These are phyloP conservation scores for Notothenia rossii DNA, from an alignment of 2,113 vertebrate species.

Conservation along the genomic window DNA sequence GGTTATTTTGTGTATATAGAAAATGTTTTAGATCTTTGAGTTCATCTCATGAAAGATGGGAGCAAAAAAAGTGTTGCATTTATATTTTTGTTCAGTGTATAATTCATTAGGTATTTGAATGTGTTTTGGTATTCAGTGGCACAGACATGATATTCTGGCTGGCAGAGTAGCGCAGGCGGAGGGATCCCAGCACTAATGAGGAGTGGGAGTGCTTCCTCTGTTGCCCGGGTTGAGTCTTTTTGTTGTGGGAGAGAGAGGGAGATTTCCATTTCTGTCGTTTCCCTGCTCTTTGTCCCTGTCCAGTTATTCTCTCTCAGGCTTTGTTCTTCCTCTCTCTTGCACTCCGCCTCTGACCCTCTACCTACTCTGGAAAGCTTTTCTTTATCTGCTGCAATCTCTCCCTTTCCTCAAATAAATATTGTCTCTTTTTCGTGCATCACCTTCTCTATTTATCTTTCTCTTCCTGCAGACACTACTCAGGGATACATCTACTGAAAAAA, in stretches of 20 bases:
- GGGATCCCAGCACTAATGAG: slow-evolving; percentile 54
- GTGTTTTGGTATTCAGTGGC: background rate
- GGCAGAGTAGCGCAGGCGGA: slow-evolving; percentile 15
- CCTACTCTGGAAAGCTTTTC: slow-evolving; percentile 12
- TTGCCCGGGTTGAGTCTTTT: slow-evolving; percentile 54
- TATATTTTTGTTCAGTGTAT: too few species aligned
- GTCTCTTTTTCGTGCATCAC: background rate
- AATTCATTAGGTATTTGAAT: slow-evolving; percentile 18
- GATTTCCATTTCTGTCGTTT: slow-evolving; percentile 65
- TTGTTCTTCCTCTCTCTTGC: slow-evolving; percentile 32
- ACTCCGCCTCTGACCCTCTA: slow-evolving; percentile 39
- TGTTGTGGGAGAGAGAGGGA: slow-evolving; percentile 41
- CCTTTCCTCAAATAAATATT: background rate
- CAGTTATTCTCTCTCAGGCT: slow-evolving; percentile 41
- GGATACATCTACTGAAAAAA: background rate
- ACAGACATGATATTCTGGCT: background rate
- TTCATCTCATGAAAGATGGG: too few species aligned
- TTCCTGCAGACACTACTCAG: background rate
- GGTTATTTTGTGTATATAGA: too few species aligned
- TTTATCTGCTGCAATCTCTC: slow-evolving; percentile 7
- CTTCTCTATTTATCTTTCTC: background rate
- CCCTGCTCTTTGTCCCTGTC: slow-evolving; percentile 56
- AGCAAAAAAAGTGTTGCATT: too few species aligned
- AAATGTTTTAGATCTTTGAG: too few species aligned
- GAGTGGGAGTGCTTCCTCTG: slow-evolving; percentile 52